These are phyloP conservation scores for Aromia moschata DNA, from an alignment of 2,888 invertebrate species.

Conservation along the genomic window DNA sequence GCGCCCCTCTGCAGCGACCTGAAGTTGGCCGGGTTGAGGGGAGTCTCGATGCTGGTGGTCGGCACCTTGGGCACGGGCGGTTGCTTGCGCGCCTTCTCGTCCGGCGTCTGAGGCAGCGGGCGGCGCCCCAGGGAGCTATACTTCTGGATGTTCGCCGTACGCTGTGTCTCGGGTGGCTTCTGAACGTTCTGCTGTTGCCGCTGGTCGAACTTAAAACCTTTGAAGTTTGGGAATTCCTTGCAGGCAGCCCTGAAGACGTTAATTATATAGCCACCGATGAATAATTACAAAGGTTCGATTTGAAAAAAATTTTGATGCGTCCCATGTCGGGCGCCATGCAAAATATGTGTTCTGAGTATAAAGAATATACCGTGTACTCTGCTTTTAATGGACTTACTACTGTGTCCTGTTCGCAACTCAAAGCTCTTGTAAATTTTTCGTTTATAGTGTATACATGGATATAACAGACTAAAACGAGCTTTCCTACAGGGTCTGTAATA, in stretches of 20 bases:
- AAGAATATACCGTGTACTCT: no score
- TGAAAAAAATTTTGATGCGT: no score
- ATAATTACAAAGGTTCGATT: no score
- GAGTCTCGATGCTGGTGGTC: slow-evolving; percentile 56
- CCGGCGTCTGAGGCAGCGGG: slow-evolving; percentile 62
- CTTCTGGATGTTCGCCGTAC: slow-evolving; percentile 63
- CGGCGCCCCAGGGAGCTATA: slow-evolving; percentile 62
- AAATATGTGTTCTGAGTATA: no score
- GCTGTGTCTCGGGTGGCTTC: slow-evolving; percentile 43
- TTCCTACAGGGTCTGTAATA: no score
- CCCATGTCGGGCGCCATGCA: not conserved
- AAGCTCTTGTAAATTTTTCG: no score
- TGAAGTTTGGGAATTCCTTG: slow-evolving; percentile 65
- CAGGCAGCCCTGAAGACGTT: slow-evolving; percentile 61
- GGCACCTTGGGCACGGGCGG: slow-evolving; percentile 60
- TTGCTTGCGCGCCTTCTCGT: slow-evolving; percentile 60
- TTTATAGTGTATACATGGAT: no score
- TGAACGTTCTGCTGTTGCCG: slow-evolving; percentile 58
- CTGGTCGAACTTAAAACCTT: slow-evolving; percentile 66
- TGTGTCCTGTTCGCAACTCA: no score
- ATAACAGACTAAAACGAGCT: no score
- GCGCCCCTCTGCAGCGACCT: slow-evolving; percentile 63
- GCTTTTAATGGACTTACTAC: no score
- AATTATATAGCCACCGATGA: no score
- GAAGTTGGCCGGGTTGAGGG: slow-evolving; percentile 65